phyloP scores from a whole-genome alignment of 2,888 invertebrate genomes.

The Panorpa germanica region DNA sequence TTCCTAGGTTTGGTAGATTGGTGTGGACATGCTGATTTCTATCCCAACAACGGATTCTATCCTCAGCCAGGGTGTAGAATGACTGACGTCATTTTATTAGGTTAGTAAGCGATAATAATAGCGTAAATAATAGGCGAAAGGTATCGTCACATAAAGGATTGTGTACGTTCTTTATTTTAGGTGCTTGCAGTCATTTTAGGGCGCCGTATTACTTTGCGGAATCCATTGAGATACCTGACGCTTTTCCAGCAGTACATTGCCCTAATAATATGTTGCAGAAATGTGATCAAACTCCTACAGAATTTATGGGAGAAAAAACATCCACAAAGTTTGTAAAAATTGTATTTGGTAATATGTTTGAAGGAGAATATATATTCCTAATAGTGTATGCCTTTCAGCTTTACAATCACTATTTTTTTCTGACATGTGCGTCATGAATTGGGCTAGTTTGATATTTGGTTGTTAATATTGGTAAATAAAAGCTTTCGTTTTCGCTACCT shows the following conservation, averaged over 20 bases:
- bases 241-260: constrained; percentile 20
- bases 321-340: constrained; percentile 15
- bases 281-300: constrained; percentile 10
- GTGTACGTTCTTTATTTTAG: constrained; percentile 9
- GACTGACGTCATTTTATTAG: constrained; percentile 17
- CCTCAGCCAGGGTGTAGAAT: constrained; percentile 21
- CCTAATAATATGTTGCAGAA: constrained; percentile 10
- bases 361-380: neutral
- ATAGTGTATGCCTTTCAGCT: neutral
- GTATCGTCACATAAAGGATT: no score
- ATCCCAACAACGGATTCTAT: constrained; percentile 20
- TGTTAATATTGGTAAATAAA: no score
- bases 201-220: constrained; percentile 22
- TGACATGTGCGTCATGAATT: no score
- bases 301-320: constrained; percentile 21
- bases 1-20: constrained; percentile 16
- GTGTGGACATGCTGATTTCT: constrained; percentile 21
- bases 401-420: no score
- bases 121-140: neutral
- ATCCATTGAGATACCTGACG: constrained; percentile 18
- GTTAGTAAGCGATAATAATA: constrained; percentile 15
- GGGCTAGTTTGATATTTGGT: no score
- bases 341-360: neutral
- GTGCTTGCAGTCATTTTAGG: constrained; percentile 22
- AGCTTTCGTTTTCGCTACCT: no score